Evolutionary conservation across 1,140 invertebrate genomes (phyloP), one percentile per base, ranked within the genome.

Genomic region (Stegodyphus dumicola): DNA sequence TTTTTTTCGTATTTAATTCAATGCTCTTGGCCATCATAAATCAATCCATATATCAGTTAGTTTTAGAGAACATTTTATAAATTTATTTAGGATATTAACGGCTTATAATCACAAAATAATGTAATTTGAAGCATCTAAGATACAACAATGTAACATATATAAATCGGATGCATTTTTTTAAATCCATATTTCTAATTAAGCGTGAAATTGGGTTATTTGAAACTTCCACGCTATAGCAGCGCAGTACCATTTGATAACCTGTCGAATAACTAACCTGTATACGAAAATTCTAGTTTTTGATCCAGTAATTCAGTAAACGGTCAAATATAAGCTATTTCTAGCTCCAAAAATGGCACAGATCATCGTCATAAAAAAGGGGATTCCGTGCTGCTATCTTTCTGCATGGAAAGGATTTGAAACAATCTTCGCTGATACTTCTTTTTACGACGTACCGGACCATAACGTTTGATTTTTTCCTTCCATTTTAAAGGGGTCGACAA

Each of bases 361-460:
- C 76, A 66, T 51, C 65, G 66, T 70, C 77, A 13, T 79, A 79
- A 79, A 79, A 79, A 53, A 64, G 11, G 77, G 15, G n/a, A 66
- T n/a, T 69, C 54, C 53, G 77, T 10, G 51, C 18, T 65, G 53
- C 48, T 51, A 79, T 79, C 69, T 79, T 70, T 53, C 76, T 65
- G 17, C 76, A 77, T 49, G 64, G 48, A 9, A 60, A 60, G 64
- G 54, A 77, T 77, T 77, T 51, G 76, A 56, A 60, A 56, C 53
- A 79, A 79, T 79, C 77, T 79, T 56, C 52, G 64, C 66, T 70
- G 77, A 79, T 79, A 70, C 53, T 48, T 52, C 77, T 69, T 70
- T 79, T 79, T 79, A 79, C 69, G 77, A 79, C 53, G 77, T 56
- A 77, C 76, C 51, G 76, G 76, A n/a, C 76, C 76, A 77, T 66